These are phyloP conservation scores for Cosmorhoe ocellata DNA, from an alignment of 2,888 invertebrate genomes.

Conservation along the genomic window DNA sequence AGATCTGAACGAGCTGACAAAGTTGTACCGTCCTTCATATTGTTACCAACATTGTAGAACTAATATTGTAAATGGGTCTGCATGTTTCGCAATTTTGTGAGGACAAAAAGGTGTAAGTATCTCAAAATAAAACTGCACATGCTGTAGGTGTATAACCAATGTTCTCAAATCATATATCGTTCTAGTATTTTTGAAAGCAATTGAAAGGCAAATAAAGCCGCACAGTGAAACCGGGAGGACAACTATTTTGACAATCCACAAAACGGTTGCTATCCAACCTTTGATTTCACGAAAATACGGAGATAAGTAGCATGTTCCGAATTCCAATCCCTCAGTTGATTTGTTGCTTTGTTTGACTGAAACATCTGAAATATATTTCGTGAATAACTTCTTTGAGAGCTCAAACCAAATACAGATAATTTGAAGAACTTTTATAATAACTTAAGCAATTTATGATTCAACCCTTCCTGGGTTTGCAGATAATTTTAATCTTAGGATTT, in stretches of 20 bases:
- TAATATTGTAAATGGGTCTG: neutral
- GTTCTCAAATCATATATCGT: no score
- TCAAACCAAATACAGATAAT: slow-evolving; percentile 5
- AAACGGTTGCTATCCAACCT: slow-evolving; percentile 45
- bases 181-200: no score
- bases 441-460: slow-evolving; percentile 1
- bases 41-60: slow-evolving; percentile 46
- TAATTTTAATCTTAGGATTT: no score
- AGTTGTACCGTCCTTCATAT: slow-evolving; percentile 53
- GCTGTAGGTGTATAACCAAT: no score
- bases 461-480: no score
- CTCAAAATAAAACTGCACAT: neutral
- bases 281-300: slow-evolving; percentile 39
- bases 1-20: slow-evolving; percentile 71
- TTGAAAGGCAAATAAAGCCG: no score
- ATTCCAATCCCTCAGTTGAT: slow-evolving; percentile 26
- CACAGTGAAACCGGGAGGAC: no score
- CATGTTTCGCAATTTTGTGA: neutral
- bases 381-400: slow-evolving; percentile 19
- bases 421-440: slow-evolving; percentile 3
- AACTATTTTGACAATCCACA: slow-evolving; percentile 44
- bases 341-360: slow-evolving; percentile 24
- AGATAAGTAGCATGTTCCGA: slow-evolving; percentile 25
- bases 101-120: neutral
- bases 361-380: slow-evolving; percentile 26